Evolutionary conservation across 2,113 vertebrate genomes (phyloP).

Genomic region (Thomomys bottae): DNA sequence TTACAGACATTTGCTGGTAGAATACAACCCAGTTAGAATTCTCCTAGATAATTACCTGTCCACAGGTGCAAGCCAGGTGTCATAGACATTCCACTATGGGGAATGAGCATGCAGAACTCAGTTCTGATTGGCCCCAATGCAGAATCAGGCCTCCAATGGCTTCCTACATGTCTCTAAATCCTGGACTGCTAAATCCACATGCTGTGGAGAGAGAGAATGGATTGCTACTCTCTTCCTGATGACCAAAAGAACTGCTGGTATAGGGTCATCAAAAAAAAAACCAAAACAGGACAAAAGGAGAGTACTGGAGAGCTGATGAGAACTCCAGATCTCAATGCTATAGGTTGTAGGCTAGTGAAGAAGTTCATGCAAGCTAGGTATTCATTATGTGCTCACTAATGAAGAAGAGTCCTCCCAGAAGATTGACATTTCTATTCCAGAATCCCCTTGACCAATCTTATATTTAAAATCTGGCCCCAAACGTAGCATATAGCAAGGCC

Average conservation of each 20-base stretch:
- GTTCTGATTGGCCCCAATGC: not conserved
- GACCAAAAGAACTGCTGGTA: not conserved
- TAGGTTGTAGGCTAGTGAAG: not conserved
- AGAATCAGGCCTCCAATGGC: not conserved
- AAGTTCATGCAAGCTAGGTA: not conserved
- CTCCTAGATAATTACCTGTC: constrained; percentile 65
- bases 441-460: not conserved
- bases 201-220: not conserved
- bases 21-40: constrained; percentile 79
- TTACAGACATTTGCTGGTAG: constrained; percentile 75
- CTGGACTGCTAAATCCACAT: rapidly evolving
- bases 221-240: not conserved
- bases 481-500: not conserved
- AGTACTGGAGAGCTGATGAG: not conserved
- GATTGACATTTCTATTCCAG: not conserved
- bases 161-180: not conserved
- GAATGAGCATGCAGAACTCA: not conserved
- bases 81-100: constrained; percentile 41
- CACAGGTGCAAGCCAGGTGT: constrained; percentile 32
- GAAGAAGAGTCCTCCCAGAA: not conserved
- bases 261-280: not conserved
- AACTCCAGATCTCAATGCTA: not conserved
- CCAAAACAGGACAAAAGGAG: not conserved
- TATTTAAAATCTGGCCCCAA: not conserved
- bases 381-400: not conserved